A percentile compares a stretch with the other conserved stretches of the same genome.
Evolutionary conservation across 92 coral and sea anemone genomes (phyloP).

Genomic region (Epizoanthus rinbou): DNA sequence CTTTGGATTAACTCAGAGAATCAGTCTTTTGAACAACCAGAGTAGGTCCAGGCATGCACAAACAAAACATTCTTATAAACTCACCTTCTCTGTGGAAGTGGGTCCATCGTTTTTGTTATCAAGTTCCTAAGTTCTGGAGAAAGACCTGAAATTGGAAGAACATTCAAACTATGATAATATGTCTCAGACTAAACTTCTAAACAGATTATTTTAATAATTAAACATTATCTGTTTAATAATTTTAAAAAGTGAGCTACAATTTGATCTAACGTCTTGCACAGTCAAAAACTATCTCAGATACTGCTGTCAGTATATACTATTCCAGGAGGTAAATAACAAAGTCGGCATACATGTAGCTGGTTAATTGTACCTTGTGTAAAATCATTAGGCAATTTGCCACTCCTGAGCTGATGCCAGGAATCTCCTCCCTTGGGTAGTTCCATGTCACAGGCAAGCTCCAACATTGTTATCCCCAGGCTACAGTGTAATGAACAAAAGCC

Average conservation of each 20-base stretch:
- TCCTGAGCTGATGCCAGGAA: conserved; percentile 93
- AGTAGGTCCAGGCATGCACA: not conserved
- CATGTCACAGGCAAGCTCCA: conserved; percentile 94
- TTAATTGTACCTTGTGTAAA: conserved; percentile 91
- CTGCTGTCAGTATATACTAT: not conserved
- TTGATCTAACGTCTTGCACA: not conserved
- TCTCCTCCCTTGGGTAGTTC: conserved; percentile 95
- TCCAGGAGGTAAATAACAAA: too few relatives aligned
- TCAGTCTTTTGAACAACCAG: not conserved
- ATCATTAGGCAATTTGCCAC: conserved; percentile 77
- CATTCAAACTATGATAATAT: not conserved
- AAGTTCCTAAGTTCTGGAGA: conserved; percentile 80
- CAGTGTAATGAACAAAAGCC: not conserved
- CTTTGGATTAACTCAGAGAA: too few relatives aligned
- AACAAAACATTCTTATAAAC: not conserved
- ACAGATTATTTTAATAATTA: too few relatives aligned
- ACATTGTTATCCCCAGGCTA: conserved; percentile 87
- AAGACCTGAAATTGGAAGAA: conserved; percentile 59
- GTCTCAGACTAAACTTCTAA: not conserved
- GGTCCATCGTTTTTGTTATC: conserved; percentile 87
- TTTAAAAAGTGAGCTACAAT: not conserved
- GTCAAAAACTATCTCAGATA: not conserved
- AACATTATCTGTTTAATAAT: not conserved
- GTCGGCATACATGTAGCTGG: not conserved
- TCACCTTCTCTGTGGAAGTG: conserved; percentile 75